Percentiles rank a stretch among this genome's conserved stretches.
These are phyloP conservation scores for Fopius arisanus DNA, from an alignment of 1,140 invertebrate species.

Conservation along the genomic window DNA sequence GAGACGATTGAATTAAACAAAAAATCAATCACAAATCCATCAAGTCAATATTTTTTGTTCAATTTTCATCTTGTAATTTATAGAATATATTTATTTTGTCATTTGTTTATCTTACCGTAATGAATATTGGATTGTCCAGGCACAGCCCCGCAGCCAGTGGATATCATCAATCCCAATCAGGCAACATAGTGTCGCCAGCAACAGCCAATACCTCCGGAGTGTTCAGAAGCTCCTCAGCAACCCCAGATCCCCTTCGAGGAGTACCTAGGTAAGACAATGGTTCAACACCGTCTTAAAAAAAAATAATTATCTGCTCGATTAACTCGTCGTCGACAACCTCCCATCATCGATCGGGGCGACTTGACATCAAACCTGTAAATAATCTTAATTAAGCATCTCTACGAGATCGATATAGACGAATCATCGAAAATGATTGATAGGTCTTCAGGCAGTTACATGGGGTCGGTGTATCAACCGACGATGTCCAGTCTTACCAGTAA, in stretches of 20 bases:
- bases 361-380: neutral
- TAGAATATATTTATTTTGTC: too few relatives aligned
- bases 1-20: too few relatives aligned
- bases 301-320: constrained; percentile 8
- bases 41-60: too few relatives aligned
- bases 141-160: constrained; percentile 56
- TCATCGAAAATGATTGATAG: constrained; percentile 35
- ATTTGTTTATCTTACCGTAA: neutral
- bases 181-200: constrained; percentile 57
- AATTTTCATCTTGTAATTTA: too few relatives aligned
- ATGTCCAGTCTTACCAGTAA: constrained; percentile 48
- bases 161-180: constrained; percentile 59
- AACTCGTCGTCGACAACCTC: constrained; percentile 3
- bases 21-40: too few relatives aligned
- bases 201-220: constrained; percentile 57
- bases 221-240: constrained; percentile 61
- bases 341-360: neutral
- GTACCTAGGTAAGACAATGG: constrained; percentile 54
- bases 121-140: constrained; percentile 35
- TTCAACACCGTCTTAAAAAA: constrained; percentile 14
- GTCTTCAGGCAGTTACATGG: constrained; percentile 50
- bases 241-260: constrained; percentile 59
- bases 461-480: constrained; percentile 49
- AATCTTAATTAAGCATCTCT: neutral
- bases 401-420: constrained; percentile 5